These are phyloP conservation scores for Erebia ligea DNA, from an alignment of 2,888 invertebrate genomes.

Conservation along the genomic window DNA sequence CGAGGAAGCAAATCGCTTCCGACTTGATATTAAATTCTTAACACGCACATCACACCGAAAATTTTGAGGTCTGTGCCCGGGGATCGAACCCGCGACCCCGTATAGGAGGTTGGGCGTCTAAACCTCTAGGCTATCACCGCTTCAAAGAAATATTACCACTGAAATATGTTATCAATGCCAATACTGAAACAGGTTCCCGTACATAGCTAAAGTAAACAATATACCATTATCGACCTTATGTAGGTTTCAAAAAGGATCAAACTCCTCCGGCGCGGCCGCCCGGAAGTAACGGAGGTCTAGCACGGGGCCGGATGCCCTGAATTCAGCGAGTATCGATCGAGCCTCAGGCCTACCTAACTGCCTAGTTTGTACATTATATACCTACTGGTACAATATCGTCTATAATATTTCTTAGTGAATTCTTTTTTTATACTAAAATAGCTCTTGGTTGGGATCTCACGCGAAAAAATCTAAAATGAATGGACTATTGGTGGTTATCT, in stretches of 20 bases:
- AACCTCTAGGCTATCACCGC: no score
- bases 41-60: no score
- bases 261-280: conserved; percentile 1
- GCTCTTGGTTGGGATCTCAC: no score
- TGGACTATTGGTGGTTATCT: no score
- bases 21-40: no score
- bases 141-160: background rate
- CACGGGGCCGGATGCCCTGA: conserved; percentile 41
- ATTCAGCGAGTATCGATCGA: conserved; percentile 42
- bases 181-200: background rate
- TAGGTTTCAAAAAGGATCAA: conserved; percentile 26
- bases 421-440: no score
- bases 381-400: background rate
- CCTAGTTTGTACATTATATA: background rate
- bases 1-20: no score
- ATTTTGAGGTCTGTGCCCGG: no score
- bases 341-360: conserved; percentile 8
- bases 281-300: conserved; percentile 38
- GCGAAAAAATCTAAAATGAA: no score
- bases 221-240: background rate
- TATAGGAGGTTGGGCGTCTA: no score
- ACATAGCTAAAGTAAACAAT: background rate
- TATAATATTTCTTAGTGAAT: background rate
- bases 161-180: background rate
- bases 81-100: no score